These are phyloP conservation scores for Arothron firmamentum DNA, from an alignment of 2,113 vertebrate species.

Conservation along the genomic window DNA sequence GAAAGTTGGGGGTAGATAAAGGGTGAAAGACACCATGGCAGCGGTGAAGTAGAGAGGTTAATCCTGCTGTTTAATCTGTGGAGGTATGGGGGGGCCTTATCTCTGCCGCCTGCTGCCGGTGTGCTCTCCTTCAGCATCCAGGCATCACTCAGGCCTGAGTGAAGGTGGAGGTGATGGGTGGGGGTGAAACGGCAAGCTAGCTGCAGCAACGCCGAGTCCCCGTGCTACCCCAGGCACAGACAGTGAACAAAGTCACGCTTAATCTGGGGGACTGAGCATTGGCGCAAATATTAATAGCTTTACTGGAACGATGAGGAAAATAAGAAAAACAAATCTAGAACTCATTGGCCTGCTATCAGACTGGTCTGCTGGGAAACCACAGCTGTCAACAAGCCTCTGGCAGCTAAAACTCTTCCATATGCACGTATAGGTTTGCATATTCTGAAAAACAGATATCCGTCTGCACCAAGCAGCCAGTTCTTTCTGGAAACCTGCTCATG, in stretches of 20 bases:
- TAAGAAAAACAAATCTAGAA: slow-evolving; percentile 18
- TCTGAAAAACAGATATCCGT: slow-evolving; percentile 34
- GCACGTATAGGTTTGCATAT: slow-evolving; percentile 25
- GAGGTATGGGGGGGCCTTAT: slow-evolving; percentile 73
- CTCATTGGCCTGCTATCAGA: slow-evolving; percentile 39
- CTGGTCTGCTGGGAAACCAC: slow-evolving; percentile 34
- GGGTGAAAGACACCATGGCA: slow-evolving; percentile 69
- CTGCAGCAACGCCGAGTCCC: slow-evolving; percentile 35
- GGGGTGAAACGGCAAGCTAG: slow-evolving; percentile 26
- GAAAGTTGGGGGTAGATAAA: slow-evolving; percentile 59
- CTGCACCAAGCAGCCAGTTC: slow-evolving; percentile 22
- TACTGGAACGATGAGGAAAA: slow-evolving; percentile 2
- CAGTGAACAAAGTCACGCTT: slow-evolving; percentile 8
- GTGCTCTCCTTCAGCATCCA: slow-evolving; percentile 66
- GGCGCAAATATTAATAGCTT: slow-evolving; percentile 35
- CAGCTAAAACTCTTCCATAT: slow-evolving; percentile 40
- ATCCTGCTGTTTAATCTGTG: slow-evolving; percentile 80
- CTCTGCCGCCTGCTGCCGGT: slow-evolving; percentile 71
- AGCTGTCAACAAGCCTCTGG: slow-evolving; percentile 51
- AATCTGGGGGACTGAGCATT: slow-evolving; percentile 11
- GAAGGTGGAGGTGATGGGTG: slow-evolving; percentile 8
- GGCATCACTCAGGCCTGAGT: slow-evolving; percentile 66
- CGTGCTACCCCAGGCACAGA: slow-evolving; percentile 9
- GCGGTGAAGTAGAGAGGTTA: slow-evolving; percentile 75
- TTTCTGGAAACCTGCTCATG: slow-evolving; percentile 38